A percentile compares a stretch with the other conserved stretches of the same genome.
These are phyloP conservation scores for Ceyx melanurus DNA, from an alignment of 2,113 vertebrate species.

Conservation along the genomic window DNA sequence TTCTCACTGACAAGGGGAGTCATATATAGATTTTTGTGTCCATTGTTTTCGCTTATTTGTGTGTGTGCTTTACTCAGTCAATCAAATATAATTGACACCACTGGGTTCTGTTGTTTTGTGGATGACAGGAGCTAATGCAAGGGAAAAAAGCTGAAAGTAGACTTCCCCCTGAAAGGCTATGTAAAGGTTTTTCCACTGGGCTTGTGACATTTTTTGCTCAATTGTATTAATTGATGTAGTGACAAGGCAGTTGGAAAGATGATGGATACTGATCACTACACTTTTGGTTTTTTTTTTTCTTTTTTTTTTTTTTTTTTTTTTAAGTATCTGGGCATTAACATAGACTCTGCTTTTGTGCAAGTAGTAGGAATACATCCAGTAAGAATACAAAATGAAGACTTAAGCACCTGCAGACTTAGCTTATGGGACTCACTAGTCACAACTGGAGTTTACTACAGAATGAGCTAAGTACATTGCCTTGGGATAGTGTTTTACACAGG, in stretches of 20 bases:
- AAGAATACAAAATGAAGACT: conserved; percentile 11
- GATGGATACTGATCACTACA: conserved; percentile 94
- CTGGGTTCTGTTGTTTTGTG: conserved; percentile 94
- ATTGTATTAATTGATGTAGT: conserved; percentile 94
- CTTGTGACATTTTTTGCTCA: conserved; percentile 87
- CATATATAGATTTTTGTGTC: conserved; percentile 99
- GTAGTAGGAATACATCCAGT: neutral
- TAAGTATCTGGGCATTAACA: conserved; percentile 69
- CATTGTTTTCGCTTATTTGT: conserved; percentile 99
- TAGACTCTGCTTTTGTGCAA: conserved; percentile 66
- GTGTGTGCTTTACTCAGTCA: conserved; percentile 99
- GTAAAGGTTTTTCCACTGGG: conserved; percentile 83
- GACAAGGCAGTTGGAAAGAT: conserved; percentile 83
- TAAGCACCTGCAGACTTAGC: neutral
- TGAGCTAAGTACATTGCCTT: neutral
- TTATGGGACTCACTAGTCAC: neutral
- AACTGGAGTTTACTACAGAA: neutral
- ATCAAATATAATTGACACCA: conserved; percentile 99
- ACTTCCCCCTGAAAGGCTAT: conserved; percentile 84
- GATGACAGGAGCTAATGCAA: conserved; percentile 98
- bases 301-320: conserved; percentile 7
- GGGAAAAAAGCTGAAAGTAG: conserved; percentile 84
- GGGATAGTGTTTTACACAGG: neutral
- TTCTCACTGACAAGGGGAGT: conserved; percentile 93
- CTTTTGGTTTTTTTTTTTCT: conserved; percentile 64